phyloP scores from a whole-genome alignment of 2,888 invertebrate genomes.

The Heterodera filipjevi region DNA sequence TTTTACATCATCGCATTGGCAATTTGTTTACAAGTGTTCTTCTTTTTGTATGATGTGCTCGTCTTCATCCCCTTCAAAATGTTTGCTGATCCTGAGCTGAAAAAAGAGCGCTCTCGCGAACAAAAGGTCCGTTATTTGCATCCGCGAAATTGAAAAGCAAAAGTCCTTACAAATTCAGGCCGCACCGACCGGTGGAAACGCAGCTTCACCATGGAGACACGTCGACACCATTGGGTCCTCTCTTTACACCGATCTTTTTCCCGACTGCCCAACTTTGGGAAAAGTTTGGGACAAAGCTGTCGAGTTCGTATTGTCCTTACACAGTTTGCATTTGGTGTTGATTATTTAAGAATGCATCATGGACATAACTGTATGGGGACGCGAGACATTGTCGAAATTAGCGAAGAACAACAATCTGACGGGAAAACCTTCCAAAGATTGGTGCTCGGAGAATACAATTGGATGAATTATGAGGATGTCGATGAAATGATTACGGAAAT shows the following conservation, averaged over 20 bases:
- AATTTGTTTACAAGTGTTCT: slow-evolving; percentile 44
- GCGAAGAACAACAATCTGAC: slow-evolving; percentile 90
- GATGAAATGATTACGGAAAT: slow-evolving; percentile 81
- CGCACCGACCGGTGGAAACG: slow-evolving; percentile 34
- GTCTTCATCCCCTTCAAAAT: slow-evolving; percentile 62
- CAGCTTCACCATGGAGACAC: slow-evolving; percentile 57
- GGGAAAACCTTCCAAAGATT: slow-evolving; percentile 86
- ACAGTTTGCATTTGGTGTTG: background rate
- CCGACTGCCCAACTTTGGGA: slow-evolving; percentile 67
- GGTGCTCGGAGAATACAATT: slow-evolving; percentile 59
- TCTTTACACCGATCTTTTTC: slow-evolving; percentile 63
- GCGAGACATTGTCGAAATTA: slow-evolving; percentile 73
- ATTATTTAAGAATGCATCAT: slow-evolving; percentile 43
- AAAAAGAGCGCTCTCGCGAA: slow-evolving; percentile 51
- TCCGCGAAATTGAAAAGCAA: background rate
- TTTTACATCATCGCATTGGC: slow-evolving; percentile 31
- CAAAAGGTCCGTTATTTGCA: slow-evolving; percentile 47
- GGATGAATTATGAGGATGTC: slow-evolving; percentile 51
- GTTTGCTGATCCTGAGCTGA: slow-evolving; percentile 62
- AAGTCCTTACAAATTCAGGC: slow-evolving; percentile 18
- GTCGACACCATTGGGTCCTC: slow-evolving; percentile 49
- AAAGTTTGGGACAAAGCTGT: slow-evolving; percentile 67
- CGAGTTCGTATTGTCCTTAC: slow-evolving; percentile 35
- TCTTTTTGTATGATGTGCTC: slow-evolving; percentile 60
- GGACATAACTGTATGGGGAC: slow-evolving; percentile 66